phyloP scores from a whole-genome alignment of 2,113 vertebrate species.

The Corythornis madagascariensis region DNA sequence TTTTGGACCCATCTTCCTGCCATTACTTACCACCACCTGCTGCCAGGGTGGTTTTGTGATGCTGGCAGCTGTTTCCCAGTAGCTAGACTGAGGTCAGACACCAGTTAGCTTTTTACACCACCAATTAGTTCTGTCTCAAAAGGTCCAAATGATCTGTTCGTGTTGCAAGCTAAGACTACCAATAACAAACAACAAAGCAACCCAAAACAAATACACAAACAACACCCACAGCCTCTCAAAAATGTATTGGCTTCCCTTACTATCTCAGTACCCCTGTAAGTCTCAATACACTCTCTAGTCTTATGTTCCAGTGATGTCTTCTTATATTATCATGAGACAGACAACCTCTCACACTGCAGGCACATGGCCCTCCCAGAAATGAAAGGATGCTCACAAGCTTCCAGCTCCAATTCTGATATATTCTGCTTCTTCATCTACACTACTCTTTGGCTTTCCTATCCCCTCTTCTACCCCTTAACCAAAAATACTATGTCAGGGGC shows the following conservation, averaged over 20 bases:
- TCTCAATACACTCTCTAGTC: no score
- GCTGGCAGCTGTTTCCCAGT: not conserved
- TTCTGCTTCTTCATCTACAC: fast-evolving
- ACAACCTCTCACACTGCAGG: not conserved
- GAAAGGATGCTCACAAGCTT: not conserved
- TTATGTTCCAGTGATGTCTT: not conserved
- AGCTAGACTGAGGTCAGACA: not conserved
- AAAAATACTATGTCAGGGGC: not conserved
- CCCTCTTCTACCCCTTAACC: not conserved
- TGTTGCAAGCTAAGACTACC: not conserved
- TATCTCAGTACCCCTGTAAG: not conserved
- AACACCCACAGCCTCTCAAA: not conserved
- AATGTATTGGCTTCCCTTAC: not conserved
- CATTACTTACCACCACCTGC: not conserved
- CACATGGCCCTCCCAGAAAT: fast-evolving
- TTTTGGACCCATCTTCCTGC: not conserved
- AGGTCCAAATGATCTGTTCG: not conserved
- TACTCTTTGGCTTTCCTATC: not conserved
- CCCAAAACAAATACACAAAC: not conserved
- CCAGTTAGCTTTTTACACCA: not conserved
- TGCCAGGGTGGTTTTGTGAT: not conserved
- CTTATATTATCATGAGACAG: not conserved
- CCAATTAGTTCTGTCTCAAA: not conserved
- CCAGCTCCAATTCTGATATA: not conserved
- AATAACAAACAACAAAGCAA: not conserved